Evolutionary conservation across 2,888 invertebrate species (phyloP), one percentile per base, ranked within the genome.

Genomic region (Lepeophtheirus nordmannii): DNA sequence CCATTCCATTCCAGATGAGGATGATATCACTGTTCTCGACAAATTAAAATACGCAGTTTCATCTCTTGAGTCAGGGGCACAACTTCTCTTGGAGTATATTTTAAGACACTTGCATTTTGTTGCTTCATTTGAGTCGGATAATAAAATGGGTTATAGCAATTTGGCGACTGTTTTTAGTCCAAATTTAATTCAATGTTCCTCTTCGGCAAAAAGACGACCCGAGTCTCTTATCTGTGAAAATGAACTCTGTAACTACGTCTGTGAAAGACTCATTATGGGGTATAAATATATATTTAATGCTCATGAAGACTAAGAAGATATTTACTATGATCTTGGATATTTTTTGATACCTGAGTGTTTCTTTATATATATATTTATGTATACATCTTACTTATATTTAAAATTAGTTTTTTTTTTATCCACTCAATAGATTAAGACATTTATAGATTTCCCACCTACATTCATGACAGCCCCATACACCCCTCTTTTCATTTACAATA

Each of bases 131-230:
- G 56, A 53, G 56, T 37, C 53, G 14, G 56, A 22, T n/a, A 63
- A 63, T 30, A 46, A 56, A 56, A 63, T 63, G 63, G 56, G 22
- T 23, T n/a, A 20, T 10, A 63, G 56, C 23, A 63, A 56, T 38
- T 53, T 63, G 23, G 46, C 63, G 22, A 56, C 56, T 12, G 53
- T 46, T 10, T 53, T 63, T 38, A n/a, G 23, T n/a, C 63, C 46
- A 1, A 63, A 22, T 11, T 17, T 63, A 23, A 38, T 63, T 10
- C 23, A 53, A 7, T 10, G 20, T 22, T n/a, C 46, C 20, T 40
- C 23, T 12, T 20, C 20, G 8, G 5, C 7, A 5, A 37, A 37
- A 17, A 12, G 63, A n/a, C 46, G 53, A 20, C 63, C 46, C 23
- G 63, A 63, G 56, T 63, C 63, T 9, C 41, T 63, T 11, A 53